These are phyloP conservation scores for Forbesichthys papilliferus DNA, from an alignment of 2,113 vertebrate genomes.

Conservation along the genomic window DNA sequence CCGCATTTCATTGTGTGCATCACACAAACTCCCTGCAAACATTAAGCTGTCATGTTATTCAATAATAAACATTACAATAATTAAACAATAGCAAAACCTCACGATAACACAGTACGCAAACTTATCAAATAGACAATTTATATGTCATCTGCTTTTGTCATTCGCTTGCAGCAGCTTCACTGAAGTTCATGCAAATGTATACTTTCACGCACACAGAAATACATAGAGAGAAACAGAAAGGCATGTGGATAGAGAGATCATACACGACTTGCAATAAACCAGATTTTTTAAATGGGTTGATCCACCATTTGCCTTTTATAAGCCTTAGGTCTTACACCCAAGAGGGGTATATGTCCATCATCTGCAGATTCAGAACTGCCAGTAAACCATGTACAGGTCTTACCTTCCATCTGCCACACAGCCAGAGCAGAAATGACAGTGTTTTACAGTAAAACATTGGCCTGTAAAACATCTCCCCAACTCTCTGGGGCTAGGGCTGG, in stretches of 20 bases:
- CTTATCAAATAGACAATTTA: too few species aligned
- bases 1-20: too few species aligned
- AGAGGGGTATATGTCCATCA: constrained; percentile 55
- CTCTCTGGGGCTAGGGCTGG: constrained; percentile 39
- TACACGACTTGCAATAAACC: constrained; percentile 58
- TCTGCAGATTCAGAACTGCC: constrained; percentile 51
- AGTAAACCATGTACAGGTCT: constrained; percentile 60
- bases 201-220: background rate
- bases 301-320: constrained; percentile 54
- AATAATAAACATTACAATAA: too few species aligned
- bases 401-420: constrained; percentile 61
- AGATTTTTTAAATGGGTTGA: constrained; percentile 35
- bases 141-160: too few species aligned
- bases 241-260: background rate
- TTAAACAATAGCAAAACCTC: too few species aligned
- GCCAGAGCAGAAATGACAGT: constrained; percentile 52
- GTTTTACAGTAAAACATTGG: constrained; percentile 69
- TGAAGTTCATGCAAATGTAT: too few species aligned
- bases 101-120: too few species aligned
- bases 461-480: constrained; percentile 58
- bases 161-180: too few species aligned
- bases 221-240: background rate
- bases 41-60: too few species aligned
- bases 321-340: constrained; percentile 33
- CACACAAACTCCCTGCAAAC: too few species aligned